Evolutionary conservation across 1,140 invertebrate species (phyloP).

Genomic region (Eurytemora carolleeae): DNA sequence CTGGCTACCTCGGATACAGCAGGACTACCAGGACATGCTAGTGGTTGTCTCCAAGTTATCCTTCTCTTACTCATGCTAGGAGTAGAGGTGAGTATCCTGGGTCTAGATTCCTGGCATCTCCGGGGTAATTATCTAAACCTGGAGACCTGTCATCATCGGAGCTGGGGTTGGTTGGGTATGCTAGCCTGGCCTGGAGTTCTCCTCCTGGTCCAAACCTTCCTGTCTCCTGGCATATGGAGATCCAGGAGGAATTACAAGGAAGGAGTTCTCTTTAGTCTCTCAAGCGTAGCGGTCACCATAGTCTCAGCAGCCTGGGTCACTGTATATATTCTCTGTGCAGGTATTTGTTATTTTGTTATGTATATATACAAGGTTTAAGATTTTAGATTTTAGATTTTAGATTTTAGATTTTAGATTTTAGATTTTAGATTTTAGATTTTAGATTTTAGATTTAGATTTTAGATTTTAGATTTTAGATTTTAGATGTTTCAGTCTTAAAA

Average conservation of each 20-base stretch:
- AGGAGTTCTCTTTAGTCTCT: constrained; percentile 34
- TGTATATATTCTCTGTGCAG: constrained; percentile 28
- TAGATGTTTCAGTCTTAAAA: no score
- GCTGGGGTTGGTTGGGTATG: constrained; percentile 8
- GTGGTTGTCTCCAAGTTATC: constrained; percentile 34
- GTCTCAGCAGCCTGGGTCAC: constrained; percentile 34
- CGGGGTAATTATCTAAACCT: background rate
- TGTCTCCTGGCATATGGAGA: constrained; percentile 19
- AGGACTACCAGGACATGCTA: constrained; percentile 35
- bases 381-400: no score
- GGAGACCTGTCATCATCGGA: background rate
- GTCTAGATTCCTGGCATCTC: constrained; percentile 22
- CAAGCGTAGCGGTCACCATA: constrained; percentile 27
- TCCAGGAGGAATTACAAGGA: constrained; percentile 38
- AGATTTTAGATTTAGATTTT: no score
- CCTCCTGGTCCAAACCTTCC: background rate
- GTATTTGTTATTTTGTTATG: no score
- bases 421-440: no score
- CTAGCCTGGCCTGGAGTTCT: constrained; percentile 12
- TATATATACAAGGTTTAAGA: no score
- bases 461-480: no score
- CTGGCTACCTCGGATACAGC: constrained; percentile 34
- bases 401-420: no score
- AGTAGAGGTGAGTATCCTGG: constrained; percentile 30
- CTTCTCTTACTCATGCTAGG: constrained; percentile 33